Evolutionary conservation across 2,797 vertebrate genomes (phyloP).

Genomic region (Sebastes steindachneri): DNA sequence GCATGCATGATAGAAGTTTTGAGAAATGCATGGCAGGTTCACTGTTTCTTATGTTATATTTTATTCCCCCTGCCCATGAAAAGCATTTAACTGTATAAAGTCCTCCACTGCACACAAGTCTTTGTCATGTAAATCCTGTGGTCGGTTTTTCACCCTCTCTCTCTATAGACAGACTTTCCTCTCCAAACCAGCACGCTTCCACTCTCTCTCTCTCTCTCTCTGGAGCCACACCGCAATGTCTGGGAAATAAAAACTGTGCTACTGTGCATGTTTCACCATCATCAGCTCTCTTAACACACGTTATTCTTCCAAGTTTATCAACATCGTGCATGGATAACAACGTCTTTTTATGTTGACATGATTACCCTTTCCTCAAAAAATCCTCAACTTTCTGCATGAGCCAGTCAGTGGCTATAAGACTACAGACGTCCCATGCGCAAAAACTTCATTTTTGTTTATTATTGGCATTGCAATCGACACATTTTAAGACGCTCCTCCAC

Average conservation of each 20-base stretch:
- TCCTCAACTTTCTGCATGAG: conserved; percentile 8
- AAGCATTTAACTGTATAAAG: not conserved
- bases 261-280: not conserved
- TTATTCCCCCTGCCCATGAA: not conserved
- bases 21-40: not conserved
- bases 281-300: not conserved
- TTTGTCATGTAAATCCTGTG: conserved; percentile 78
- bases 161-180: conserved; percentile 48
- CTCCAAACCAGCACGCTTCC: conserved; percentile 1
- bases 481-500: not conserved
- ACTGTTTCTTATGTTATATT: too few species aligned
- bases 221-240: conserved; percentile 41
- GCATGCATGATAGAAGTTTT: not conserved
- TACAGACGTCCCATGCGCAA: not conserved
- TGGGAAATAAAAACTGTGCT: conserved; percentile 14
- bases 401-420: not conserved
- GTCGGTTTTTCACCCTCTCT: conserved; percentile 43
- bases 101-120: conserved; percentile 35
- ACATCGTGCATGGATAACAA: not conserved
- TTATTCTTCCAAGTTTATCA: not conserved
- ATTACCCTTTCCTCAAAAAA: not conserved
- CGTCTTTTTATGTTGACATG: not conserved
- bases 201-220: not conserved
- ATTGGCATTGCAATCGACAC: not conserved
- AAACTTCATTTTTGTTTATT: not conserved